phyloP scores from a whole-genome alignment of 2,113 vertebrate species.

The Chitala chitala region DNA sequence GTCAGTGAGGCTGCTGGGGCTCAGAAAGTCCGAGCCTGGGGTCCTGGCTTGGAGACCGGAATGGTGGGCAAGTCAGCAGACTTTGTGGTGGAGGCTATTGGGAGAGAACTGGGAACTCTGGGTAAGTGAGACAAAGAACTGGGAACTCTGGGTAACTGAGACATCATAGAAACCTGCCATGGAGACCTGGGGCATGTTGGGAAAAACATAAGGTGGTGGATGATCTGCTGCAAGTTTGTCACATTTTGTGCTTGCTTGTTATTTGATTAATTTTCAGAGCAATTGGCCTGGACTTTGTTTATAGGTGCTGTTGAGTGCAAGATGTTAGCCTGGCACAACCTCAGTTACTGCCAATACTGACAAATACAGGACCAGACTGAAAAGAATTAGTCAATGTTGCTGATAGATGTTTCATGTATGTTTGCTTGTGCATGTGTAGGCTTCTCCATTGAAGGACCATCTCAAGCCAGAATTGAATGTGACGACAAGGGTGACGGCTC shows the following conservation, averaged over 20 bases:
- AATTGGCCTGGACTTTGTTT: no score
- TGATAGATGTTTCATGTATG: background rate
- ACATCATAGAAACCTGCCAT: background rate
- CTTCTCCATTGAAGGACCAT: conserved; percentile 92
- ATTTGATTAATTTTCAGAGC: no score
- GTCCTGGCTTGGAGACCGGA: conserved; percentile 84
- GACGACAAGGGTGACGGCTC: conserved; percentile 88
- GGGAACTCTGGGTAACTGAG: background rate
- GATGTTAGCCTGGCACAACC: no score
- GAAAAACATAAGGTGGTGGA: background rate
- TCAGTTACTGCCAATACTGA: no score
- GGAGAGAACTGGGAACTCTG: conserved; percentile 85
- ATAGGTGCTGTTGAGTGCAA: no score
- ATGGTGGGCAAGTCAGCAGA: conserved; percentile 90
- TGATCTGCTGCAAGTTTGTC: no score
- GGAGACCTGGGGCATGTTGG: background rate
- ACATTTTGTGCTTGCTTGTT: no score
- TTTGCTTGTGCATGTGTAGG: conserved; percentile 53
- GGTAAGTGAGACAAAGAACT: conserved; percentile 64
- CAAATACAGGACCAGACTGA: background rate
- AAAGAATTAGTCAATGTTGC: background rate
- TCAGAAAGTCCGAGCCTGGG: conserved; percentile 95
- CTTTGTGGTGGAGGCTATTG: conserved; percentile 90
- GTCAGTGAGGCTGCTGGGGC: conserved; percentile 71
- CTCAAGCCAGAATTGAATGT: conserved; percentile 90